Conservation (phyloP, 1,140 invertebrate species). For the Neoseiulus cucumeris region DNA sequence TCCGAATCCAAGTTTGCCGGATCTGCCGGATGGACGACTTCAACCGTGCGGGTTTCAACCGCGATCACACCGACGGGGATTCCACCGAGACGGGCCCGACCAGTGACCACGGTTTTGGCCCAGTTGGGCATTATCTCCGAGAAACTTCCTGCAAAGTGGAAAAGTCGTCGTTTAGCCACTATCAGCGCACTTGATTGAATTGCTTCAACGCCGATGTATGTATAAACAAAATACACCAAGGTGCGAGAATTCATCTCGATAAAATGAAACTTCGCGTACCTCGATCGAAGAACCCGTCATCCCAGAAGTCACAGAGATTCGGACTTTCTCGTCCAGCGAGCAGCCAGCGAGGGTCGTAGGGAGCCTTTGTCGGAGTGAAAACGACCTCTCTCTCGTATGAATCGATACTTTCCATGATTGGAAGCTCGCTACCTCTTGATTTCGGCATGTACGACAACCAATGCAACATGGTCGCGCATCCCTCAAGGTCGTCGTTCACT, state of each 20-base stretch:
- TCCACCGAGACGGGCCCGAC: constrained; percentile 73
- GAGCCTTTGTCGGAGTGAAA: constrained; percentile 66
- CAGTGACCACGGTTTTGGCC: constrained; percentile 90
- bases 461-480: constrained; percentile 62
- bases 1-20: constrained; percentile 96
- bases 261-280: constrained; percentile 38
- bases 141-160: constrained; percentile 32
- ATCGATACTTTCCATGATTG: constrained; percentile 50
- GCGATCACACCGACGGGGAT: constrained; percentile 91
- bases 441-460: constrained; percentile 41
- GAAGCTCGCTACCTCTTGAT: constrained; percentile 34
- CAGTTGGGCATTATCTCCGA: constrained; percentile 87
- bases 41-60: constrained; percentile 89
- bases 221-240: not conserved
- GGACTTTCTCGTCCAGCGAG: constrained; percentile 47
- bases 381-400: constrained; percentile 65
- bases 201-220: not conserved
- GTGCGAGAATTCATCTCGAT: not conserved
- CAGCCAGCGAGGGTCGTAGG: constrained; percentile 86
- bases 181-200: not conserved
- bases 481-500: constrained; percentile 71
- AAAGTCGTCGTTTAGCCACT: not conserved
- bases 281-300: constrained; percentile 77
- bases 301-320: constrained; percentile 37
- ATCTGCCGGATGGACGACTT: constrained; percentile 85